A percentile compares a stretch with the other conserved stretches of the same genome.
Conservation (phyloP, 1,140 invertebrate species). For the Drosophila bipectinata region DNA sequence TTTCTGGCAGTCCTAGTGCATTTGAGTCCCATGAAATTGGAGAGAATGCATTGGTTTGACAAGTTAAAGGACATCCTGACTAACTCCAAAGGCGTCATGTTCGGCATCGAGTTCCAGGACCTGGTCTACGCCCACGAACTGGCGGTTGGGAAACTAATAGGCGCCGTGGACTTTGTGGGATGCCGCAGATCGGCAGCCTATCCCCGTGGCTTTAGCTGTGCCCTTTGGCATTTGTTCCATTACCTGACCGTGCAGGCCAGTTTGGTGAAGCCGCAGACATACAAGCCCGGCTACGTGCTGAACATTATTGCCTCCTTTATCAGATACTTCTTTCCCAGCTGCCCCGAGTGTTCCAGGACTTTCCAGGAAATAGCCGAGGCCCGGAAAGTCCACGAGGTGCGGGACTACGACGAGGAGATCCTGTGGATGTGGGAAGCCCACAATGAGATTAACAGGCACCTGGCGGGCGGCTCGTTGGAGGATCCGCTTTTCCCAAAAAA, state of each 20-base stretch:
- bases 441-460: constrained; percentile 94
- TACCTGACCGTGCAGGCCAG: not conserved
- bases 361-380: not conserved
- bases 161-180: not conserved
- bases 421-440: constrained; percentile 97
- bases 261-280: not conserved
- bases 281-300: not conserved
- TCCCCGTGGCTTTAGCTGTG: not conserved
- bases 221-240: not conserved
- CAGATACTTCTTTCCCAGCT: not conserved
- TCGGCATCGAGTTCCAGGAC: not conserved
- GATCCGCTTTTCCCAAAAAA: constrained; percentile 95
- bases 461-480: constrained; percentile 93
- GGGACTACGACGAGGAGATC: constrained; percentile 82
- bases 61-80: not conserved
- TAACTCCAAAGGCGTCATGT: not conserved
- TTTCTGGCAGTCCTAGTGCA: not conserved
- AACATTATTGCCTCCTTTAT: not conserved
- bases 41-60: not conserved
- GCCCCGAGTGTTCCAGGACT: not conserved
- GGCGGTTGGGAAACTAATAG: not conserved
- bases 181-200: not conserved
- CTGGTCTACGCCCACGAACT: not conserved
- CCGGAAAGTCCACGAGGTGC: not conserved
- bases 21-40: not conserved